Base-by-base conservation (phyloP, 2,113 vertebrate genomes). In the Saccopteryx bilineata region DNA sequence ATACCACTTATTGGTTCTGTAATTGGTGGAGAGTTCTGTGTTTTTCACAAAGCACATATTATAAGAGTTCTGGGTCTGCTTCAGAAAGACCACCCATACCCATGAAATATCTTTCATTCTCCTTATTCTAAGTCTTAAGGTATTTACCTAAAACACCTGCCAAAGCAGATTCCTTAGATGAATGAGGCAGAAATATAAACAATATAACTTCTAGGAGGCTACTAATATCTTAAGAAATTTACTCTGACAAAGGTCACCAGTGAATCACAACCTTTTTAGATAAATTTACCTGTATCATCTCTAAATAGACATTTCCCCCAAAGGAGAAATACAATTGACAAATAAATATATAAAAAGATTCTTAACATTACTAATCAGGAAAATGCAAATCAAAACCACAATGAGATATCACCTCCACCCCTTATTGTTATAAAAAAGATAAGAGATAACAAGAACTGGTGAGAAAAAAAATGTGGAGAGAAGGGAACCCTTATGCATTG, bases 11-110 rank as follows among this genome's bases (percentile, higher is more conserved):
- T 56, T 87, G 6, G 28, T 33, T 50, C 46, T 90, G 9, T 87
- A 26, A 94, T 28, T 92, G 58, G 39, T 58, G 92, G 28, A 76
- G 28, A 83, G 31, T 78, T 96, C 90, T 81, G 21, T 90, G 48
- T 66, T 94, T 83, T 18, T 58, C 33, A 52, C 39, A 83, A 87
- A 93, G 39, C 1, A 87, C 66, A 66, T 72, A 56, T 76, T 86
- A 75, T 69, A 88, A 82, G n/a, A 52, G 26, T 60, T 90, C 33
- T 72, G 18, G 23, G 56, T 83, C 24, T 56, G 24, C 48, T 90
- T 78, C 83, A 74, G 31, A n/a, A 83, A 90, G 26, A 90, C 23
- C 24, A 87, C 5, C 10, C 5, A 52, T 13, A 90, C 23, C 17
- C 81, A 78, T 87, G 56, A 90, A 54, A 82, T 66, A 68, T 28